Percentiles rank a stretch among this genome's conserved stretches.
These are phyloP conservation scores for Melanotaenia duboulayi DNA, from an alignment of 2,113 vertebrate genomes.

Conservation along the genomic window DNA sequence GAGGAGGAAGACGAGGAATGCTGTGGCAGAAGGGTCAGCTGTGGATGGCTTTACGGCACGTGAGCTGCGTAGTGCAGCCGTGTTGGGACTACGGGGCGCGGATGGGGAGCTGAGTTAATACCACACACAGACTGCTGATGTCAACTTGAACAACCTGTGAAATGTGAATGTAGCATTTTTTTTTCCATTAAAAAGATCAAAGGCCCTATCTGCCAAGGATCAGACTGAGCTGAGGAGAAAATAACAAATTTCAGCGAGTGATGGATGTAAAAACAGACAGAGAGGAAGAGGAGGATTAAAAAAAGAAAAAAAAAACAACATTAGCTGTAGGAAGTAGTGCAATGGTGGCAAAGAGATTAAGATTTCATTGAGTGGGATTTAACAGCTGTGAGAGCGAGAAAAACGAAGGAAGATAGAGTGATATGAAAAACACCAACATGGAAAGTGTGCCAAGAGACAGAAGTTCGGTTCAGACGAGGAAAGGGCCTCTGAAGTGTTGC, in stretches of 20 bases:
- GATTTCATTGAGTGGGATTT: constrained; percentile 64
- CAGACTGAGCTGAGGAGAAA: constrained; percentile 72
- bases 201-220: constrained; percentile 76
- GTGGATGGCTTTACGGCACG: constrained; percentile 55
- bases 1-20: constrained; percentile 42
- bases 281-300: constrained; percentile 44
- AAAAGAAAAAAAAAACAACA: constrained; percentile 53
- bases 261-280: constrained; percentile 62
- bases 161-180: constrained; percentile 89
- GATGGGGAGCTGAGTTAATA: constrained; percentile 46
- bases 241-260: constrained; percentile 67
- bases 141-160: constrained; percentile 87
- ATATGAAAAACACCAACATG: constrained; percentile 53
- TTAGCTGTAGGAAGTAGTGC: constrained; percentile 54
- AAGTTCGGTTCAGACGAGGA: constrained; percentile 62
- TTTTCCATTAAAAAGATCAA: constrained; percentile 82
- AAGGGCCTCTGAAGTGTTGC: constrained; percentile 60
- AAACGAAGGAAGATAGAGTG: constrained; percentile 54
- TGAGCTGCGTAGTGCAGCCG: constrained; percentile 43
- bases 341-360: constrained; percentile 57
- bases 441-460: constrained; percentile 57
- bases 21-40: constrained; percentile 60
- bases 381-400: constrained; percentile 45
- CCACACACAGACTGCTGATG: constrained; percentile 78
- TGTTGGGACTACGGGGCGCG: constrained; percentile 37